Evolutionary conservation across 2,797 vertebrate genomes (phyloP).

Genomic region (Fratercula arctica): DNA sequence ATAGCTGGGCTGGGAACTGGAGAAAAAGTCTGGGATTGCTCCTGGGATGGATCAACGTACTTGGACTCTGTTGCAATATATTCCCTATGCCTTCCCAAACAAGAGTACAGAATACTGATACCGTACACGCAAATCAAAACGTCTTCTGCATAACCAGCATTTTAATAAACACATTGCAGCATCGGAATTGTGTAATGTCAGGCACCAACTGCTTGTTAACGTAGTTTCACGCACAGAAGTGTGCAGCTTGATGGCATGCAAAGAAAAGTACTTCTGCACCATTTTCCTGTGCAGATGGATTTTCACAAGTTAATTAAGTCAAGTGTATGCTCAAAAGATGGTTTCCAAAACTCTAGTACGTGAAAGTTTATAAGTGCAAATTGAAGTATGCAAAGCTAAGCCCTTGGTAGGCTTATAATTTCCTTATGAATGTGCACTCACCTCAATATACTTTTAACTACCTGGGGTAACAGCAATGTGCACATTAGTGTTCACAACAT

Average conservation of each 20-base stretch:
- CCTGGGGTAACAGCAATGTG: background rate
- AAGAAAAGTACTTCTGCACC: background rate
- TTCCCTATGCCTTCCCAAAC: background rate
- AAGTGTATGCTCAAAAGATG: background rate
- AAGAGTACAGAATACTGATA: background rate
- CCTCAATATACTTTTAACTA: background rate
- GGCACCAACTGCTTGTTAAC: background rate
- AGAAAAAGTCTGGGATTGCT: background rate
- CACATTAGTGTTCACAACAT: background rate
- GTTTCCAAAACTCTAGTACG: background rate
- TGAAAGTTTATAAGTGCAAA: background rate
- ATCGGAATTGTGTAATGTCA: background rate
- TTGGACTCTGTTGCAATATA: background rate
- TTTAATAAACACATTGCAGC: background rate
- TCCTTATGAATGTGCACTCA: background rate
- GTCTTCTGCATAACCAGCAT: background rate
- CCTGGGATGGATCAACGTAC: background rate
- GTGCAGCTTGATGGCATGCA: background rate
- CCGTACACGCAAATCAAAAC: background rate
- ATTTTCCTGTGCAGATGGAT: background rate
- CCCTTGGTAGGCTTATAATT: too few relatives aligned
- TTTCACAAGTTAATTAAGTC: background rate
- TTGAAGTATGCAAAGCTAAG: background rate
- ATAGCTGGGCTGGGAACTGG: background rate
- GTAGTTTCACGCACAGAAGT: background rate